These are phyloP conservation scores for Paratrypauchen microcephalus DNA, from an alignment of 2,797 vertebrate genomes.

Conservation along the genomic window DNA sequence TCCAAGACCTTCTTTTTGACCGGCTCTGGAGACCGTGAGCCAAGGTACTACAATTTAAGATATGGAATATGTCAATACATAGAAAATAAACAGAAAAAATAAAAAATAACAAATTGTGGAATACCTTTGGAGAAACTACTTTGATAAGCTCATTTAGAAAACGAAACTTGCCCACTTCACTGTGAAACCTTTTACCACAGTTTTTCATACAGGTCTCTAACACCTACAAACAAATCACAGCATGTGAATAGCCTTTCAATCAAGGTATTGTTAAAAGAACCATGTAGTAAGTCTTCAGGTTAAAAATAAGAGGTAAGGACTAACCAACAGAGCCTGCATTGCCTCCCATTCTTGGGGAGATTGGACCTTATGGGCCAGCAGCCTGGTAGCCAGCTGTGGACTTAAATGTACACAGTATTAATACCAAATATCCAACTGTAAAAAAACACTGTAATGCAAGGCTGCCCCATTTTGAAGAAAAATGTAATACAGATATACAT, in stretches of 20 bases:
- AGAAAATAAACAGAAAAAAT: not conserved
- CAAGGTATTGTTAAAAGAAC: not conserved
- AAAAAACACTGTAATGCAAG: not conserved
- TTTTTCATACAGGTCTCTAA: constrained; percentile 94
- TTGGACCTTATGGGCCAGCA: constrained; percentile 97
- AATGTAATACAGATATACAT: constrained; percentile 44
- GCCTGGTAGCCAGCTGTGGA: constrained; percentile 88
- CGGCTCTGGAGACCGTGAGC: constrained; percentile 87
- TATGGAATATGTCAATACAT: not conserved
- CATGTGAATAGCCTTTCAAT: not conserved
- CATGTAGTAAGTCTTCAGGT: not conserved
- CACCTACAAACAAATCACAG: constrained; percentile 74
- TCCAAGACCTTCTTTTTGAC: constrained; percentile 95
- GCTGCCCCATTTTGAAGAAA: not conserved
- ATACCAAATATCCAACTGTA: not conserved
- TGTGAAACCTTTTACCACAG: constrained; percentile 93
- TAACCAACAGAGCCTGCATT: constrained; percentile 83
- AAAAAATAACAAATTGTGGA: not conserved
- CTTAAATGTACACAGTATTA: constrained; percentile 42
- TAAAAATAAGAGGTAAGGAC: constrained; percentile 16
- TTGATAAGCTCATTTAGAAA: constrained; percentile 99
- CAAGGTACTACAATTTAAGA: constrained; percentile 85
- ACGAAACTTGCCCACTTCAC: constrained; percentile 96
- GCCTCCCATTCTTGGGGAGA: constrained; percentile 98
- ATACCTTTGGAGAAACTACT: constrained; percentile 97